Percentiles rank a stretch among this genome's conserved stretches.
These are phyloP conservation scores for Melanotaenia boesemani DNA, from an alignment of 2,797 vertebrate genomes.

Conservation along the genomic window DNA sequence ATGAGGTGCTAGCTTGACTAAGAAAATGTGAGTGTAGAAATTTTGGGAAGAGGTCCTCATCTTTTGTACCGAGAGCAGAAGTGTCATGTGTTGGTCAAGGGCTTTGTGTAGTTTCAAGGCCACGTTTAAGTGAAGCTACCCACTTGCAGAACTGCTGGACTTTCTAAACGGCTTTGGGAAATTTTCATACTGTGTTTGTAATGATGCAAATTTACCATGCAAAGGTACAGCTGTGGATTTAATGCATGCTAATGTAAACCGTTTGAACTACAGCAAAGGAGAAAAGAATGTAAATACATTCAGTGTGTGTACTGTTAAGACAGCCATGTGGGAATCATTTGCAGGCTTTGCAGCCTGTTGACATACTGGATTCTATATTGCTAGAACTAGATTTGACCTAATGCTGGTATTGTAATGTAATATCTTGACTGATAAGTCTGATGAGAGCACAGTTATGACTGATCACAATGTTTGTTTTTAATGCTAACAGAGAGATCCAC, in stretches of 20 bases:
- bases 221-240: constrained; percentile 37
- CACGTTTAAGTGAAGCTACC: constrained; percentile 49
- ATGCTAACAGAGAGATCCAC: constrained; percentile 91
- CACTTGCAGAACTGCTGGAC: constrained; percentile 31
- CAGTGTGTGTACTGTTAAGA: constrained; percentile 69
- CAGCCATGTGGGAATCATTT: constrained; percentile 45
- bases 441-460: constrained; percentile 3
- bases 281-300: constrained; percentile 70
- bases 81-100: constrained; percentile 41
- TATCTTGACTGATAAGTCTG: background rate
- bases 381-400: constrained; percentile 18
- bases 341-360: constrained; percentile 30
- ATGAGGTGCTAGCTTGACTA: constrained; percentile 45
- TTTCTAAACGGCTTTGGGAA: constrained; percentile 45
- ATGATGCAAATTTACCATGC: constrained; percentile 57
- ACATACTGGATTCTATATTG: constrained; percentile 25
- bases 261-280: constrained; percentile 53
- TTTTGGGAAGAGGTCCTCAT: constrained; percentile 23
- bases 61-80: constrained; percentile 23
- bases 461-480: constrained; percentile 22
- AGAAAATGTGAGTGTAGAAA: constrained; percentile 24
- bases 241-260: constrained; percentile 74
- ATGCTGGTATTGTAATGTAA: constrained; percentile 18
- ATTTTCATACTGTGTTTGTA: constrained; percentile 67
- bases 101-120: constrained; percentile 42